These are phyloP conservation scores for Pteronotus mesoamericanus DNA, from an alignment of 2,797 vertebrate genomes.

Conservation along the genomic window DNA sequence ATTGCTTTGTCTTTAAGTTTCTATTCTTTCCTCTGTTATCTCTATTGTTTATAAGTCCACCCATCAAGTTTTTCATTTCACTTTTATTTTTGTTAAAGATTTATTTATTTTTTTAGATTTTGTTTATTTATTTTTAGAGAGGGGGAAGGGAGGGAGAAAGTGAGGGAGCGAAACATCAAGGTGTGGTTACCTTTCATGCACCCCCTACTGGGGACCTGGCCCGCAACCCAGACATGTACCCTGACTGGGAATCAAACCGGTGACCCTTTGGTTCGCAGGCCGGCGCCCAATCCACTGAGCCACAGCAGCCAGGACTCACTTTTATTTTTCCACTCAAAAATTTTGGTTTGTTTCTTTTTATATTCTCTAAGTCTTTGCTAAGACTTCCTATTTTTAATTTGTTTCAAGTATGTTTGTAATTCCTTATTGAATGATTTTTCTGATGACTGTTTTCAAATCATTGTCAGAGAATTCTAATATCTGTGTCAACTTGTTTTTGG, in stretches of 20 bases:
- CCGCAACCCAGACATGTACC: no score
- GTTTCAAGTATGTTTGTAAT: constrained; percentile 3
- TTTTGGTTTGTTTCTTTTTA: not conserved
- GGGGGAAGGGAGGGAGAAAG: no score
- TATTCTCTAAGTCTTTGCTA: constrained; percentile 10
- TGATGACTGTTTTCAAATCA: not conserved
- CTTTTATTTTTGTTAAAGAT: constrained; percentile 4
- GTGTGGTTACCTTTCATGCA: no score
- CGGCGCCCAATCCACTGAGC: no score
- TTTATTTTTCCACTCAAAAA: not conserved
- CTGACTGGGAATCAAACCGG: no score
- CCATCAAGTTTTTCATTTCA: not conserved
- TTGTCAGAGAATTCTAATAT: not conserved
- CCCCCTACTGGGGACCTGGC: no score
- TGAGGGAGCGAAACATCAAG: no score
- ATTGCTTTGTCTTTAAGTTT: not conserved
- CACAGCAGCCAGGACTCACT: no score
- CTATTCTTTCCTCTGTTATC: not conserved
- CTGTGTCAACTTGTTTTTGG: not conserved
- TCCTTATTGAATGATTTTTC: not conserved
- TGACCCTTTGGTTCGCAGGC: no score
- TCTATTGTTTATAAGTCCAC: not conserved
- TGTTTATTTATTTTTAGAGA: no score
- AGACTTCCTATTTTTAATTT: not conserved
- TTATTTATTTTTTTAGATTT: no score